Base-by-base conservation (phyloP, 2,113 vertebrate species). In the Capreolus pygargus region DNA sequence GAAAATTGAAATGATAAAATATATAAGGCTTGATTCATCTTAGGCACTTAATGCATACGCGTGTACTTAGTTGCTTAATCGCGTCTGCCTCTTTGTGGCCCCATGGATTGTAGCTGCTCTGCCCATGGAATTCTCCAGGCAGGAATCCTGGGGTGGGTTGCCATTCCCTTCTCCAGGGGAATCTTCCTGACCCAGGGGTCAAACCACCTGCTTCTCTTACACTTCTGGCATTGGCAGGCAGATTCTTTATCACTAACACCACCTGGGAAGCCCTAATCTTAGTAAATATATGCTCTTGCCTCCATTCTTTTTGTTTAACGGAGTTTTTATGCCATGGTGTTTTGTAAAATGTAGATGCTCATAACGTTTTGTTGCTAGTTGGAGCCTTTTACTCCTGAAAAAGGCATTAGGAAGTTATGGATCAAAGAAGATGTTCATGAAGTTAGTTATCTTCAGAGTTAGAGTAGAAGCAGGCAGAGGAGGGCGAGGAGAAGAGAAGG, bases 331-430 rank as follows among this genome's bases (percentile, higher is more conserved):
- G 61, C 14, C n/a, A 47, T 11, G 19, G 9, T 30, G 0, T 23
- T 57, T 86, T 30, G 9, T 79, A 76, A 95, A 86, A 94, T 47
- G 9, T 47, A 88, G 33, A 17, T 7, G 3, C 67, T 82, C 14
- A 54, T 85, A 70, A 82, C 36, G 3, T 74, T 64, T 70, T 9
- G 7, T 6, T 57, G 7, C 21, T 47, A 52, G 27, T 91, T 94
- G 30, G 61, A 88, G 81, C 33, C 3, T 89, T 97, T 93, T 76
- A 85, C 7, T 76, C 33, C n/a, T 81, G 27, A 81, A 89, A 97
- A 89, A 14, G 16, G 12, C 83, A 33, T 57, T 54, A 92, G 27
- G 9, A 81, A 61, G 52, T 70, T 58, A 33, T 30, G 8, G 52
- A 64, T 36, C 45, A 86, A 82, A 91, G 36, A 86, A 55, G 36